These are phyloP conservation scores for Chrysocyon brachyurus DNA, from an alignment of 2,797 vertebrate species.

Conservation along the genomic window DNA sequence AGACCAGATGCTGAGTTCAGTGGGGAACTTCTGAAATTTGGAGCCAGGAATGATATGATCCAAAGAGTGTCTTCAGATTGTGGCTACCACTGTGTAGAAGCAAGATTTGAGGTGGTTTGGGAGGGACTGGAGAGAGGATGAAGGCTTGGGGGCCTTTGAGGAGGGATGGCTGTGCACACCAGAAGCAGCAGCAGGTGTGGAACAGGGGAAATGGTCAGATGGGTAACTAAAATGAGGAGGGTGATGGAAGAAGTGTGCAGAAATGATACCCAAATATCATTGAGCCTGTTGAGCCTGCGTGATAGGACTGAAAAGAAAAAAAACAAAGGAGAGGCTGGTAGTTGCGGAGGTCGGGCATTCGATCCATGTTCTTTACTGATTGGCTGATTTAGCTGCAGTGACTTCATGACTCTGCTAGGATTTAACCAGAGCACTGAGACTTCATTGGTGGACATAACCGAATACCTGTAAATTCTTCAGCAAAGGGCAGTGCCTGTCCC, in stretches of 20 bases:
- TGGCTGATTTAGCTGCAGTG: background rate
- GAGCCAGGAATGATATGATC: background rate
- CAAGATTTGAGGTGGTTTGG: background rate
- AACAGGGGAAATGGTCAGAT: background rate
- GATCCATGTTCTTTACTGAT: background rate
- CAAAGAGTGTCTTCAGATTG: background rate
- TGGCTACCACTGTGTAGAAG: background rate
- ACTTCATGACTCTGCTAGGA: background rate
- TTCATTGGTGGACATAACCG: conserved; percentile 34
- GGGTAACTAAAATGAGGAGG: background rate
- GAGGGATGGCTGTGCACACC: background rate
- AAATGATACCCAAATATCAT: background rate
- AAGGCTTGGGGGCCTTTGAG: background rate
- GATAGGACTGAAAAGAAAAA: background rate
- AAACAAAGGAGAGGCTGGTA: background rate
- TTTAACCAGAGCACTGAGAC: conserved; percentile 5
- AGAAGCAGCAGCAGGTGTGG: background rate
- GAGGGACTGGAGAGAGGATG: background rate
- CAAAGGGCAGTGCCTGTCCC: background rate
- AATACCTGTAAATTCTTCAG: background rate
- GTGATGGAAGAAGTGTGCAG: background rate
- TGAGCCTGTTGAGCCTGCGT: background rate
- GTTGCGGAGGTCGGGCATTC: background rate
- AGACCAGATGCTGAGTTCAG: background rate
- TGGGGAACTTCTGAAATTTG: background rate